Evolutionary conservation across 2,113 vertebrate genomes (phyloP), one percentile per base, ranked within the genome.

Genomic region (Semnornis frantzii): DNA sequence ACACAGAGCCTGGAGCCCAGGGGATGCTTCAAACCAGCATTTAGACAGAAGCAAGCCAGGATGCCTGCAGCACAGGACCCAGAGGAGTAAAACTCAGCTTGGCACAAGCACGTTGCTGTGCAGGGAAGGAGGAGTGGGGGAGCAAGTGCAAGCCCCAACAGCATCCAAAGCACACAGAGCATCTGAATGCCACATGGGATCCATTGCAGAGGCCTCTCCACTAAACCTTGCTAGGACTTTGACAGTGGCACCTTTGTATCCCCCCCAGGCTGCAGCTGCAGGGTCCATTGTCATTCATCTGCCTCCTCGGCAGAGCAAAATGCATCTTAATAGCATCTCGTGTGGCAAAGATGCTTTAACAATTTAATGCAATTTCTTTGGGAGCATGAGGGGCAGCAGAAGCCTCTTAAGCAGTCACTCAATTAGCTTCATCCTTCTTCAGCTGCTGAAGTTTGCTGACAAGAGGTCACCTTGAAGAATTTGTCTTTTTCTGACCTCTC

Each of bases 401-500:
- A 87, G 87, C 57, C 85, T 66, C 90, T 90, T 81, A 90, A 87
- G 12, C 46, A 58, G 79, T 28, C 70, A n/a, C 75, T 87, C 65
- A 52, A 79, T 88, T 87, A 74, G 62, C 71, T 85, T 94, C 52
- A 63, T 85, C 72, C 71, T 63, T 71, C 39, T 48, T 87, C 66
- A 79, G 78, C 62, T 79, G 87, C 34, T 62, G 52, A 65, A 81
- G 62, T 81, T 94, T 33, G 25, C 66, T 72, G 42, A 24, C 9
- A 55, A 78, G 80, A 71, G 60, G 63, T 82, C 52, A 92, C 80
- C 90, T 63, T 66, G 87, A 78, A 24, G 68, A 68, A 14, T 55
- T 54, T 17, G n/a, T 30, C 71, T 75, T 82, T 65, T 73, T 16
- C 79, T 62, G 44, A 55, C 25, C 12, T 87, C 52, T 31, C 16